Base-by-base conservation (phyloP, 2,888 invertebrate genomes). In the Himalopsyche japonica region DNA sequence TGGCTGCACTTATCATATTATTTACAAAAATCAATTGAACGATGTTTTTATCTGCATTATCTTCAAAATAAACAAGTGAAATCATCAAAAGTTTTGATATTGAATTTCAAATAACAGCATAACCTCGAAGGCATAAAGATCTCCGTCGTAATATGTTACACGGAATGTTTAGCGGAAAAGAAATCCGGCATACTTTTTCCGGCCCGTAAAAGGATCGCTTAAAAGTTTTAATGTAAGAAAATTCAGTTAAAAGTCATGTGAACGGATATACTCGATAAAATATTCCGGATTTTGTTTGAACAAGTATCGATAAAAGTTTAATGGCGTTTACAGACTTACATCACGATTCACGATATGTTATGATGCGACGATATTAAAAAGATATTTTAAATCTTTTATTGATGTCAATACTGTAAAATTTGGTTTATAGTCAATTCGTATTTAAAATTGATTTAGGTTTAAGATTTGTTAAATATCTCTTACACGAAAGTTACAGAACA, bases 141-240 rank as follows among this genome's bases (percentile, higher is more conserved):
- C 37, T 43, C 37, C 37, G 8, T 27, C 12, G 47, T 47, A 49
- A 49, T 49, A 49, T 49, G 49, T n/a, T 49, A 49, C 20, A 20
- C n/a, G 49, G 20, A 49, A 57, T 57, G 57, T 24, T 57, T 57
- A 57, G 57, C 20, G 20, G 57, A 57, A 57, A 57, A 57, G 20
- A 57, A 57, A 57, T 20, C 24, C 20, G 10, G 57, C 20, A 24
- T 20, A 49, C 49, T 20, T 20, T 43, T 49, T 15, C 57, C 57
- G 20, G 24, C 20, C 57, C 57, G 57, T 57, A 24, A 57, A 57
- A 20, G 57, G 57, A 57, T 57, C 57, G 57, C 57, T 57, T 7
- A 27, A 76, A 76, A 76, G 32, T 76, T 76, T 76, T 76, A 76
- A 76, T 76, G 76, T 76, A 76, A 76, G 76, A 34, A 76, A 32